Conservation (phyloP, 2,888 invertebrate genomes). For the Dilophus febrilis region DNA sequence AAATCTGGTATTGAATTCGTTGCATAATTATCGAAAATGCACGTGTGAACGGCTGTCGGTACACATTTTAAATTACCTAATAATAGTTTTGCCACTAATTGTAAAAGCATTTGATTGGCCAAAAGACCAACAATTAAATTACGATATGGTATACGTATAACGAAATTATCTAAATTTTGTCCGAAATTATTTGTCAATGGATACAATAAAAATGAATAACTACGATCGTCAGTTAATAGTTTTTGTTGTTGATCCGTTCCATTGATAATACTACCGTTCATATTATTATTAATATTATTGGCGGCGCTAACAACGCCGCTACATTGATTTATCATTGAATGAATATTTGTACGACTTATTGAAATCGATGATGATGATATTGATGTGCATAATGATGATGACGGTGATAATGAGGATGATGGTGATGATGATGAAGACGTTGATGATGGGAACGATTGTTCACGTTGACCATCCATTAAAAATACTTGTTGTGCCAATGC, state of each 20-base stretch:
- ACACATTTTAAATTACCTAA: conserved; percentile 57
- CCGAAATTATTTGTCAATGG: conserved; percentile 53
- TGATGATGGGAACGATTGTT: conserved; percentile 14
- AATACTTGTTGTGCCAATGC: conserved; percentile 82
- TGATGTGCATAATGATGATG: conserved; percentile 14
- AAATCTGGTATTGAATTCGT: conserved; percentile 30
- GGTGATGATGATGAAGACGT: conserved; percentile 7
- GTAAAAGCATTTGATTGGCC: conserved; percentile 83
- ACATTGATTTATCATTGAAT: conserved; percentile 5
- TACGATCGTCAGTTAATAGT: conserved; percentile 58
- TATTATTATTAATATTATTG: conserved; percentile 5
- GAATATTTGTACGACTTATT: conserved; percentile 4
- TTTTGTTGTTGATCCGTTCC: conserved; percentile 13
- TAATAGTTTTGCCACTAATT: conserved; percentile 74
- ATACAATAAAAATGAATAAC: conserved; percentile 76
- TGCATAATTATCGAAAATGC: conserved; percentile 29
- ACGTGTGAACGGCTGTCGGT: conserved; percentile 33
- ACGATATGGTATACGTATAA: conserved; percentile 71
- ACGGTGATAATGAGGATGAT: conserved; percentile 8
- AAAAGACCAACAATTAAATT: conserved; percentile 75
- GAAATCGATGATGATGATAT: conserved; percentile 6
- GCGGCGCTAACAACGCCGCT: conserved; percentile 4
- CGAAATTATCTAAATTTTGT: conserved; percentile 57
- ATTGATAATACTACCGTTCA: conserved; percentile 13
- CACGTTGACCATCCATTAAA: conserved; percentile 37